Percentiles rank a stretch among this genome's conserved stretches.
These are phyloP conservation scores for Plectus sambesii DNA, from an alignment of 1,140 invertebrate genomes.

Conservation along the genomic window DNA sequence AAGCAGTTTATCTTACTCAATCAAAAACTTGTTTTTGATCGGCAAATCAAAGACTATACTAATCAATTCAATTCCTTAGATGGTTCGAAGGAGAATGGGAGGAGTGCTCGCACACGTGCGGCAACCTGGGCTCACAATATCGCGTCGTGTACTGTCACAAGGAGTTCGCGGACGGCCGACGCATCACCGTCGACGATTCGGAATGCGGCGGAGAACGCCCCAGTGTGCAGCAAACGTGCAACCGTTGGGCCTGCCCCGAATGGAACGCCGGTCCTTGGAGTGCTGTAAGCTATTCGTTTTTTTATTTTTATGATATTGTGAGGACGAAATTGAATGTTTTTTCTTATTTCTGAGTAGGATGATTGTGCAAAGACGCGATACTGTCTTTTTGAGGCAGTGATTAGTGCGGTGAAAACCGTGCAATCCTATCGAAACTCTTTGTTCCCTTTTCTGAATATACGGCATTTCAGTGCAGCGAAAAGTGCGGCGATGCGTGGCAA, in stretches of 20 bases:
- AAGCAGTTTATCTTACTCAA: too few species aligned
- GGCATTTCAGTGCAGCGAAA: constrained; percentile 47
- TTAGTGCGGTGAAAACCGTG: constrained; percentile 1
- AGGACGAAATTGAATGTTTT: constrained; percentile 2
- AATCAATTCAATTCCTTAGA: constrained; percentile 38
- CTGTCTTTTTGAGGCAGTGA: constrained; percentile 1
- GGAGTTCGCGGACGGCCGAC: constrained; percentile 57
- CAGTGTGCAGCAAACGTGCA: constrained; percentile 60
- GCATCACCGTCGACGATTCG: constrained; percentile 60
- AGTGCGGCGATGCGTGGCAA: constrained; percentile 57
- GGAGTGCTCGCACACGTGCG: constrained; percentile 65
- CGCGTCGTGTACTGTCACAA: constrained; percentile 61
- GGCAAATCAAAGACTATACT: background rate
- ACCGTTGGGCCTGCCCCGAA: constrained; percentile 62
- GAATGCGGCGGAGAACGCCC: constrained; percentile 66
- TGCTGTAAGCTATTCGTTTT: constrained; percentile 48
- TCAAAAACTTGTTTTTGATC: too few species aligned
- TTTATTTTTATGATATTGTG: background rate
- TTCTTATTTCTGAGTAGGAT: background rate
- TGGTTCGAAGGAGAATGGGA: constrained; percentile 72
- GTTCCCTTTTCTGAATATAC: too few species aligned
- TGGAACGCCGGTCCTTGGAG: constrained; percentile 71
- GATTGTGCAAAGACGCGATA: background rate
- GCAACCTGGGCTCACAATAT: constrained; percentile 56
- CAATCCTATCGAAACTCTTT: constrained; percentile 54